Base-by-base conservation (phyloP, 37 sponge, comb jelly and placozoan genomes). In the Chondrosia reniformis region DNA sequence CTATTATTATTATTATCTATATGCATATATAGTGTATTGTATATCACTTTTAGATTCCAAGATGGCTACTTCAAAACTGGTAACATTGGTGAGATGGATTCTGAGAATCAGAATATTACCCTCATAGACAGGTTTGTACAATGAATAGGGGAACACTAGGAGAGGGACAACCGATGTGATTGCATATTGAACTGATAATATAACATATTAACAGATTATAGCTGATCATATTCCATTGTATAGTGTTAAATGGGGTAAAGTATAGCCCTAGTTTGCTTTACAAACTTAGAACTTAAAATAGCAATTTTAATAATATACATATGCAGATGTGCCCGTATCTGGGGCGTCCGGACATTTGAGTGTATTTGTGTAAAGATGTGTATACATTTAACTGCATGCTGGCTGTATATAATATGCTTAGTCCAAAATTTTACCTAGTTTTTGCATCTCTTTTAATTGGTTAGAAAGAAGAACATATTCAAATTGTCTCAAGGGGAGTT, bases 401-500 rank as follows among this genome's bases (percentile, higher is more conserved):
- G 15, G 15, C 52, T 49, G 52, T 49, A 49, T 49, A 49, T 15
- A 49, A 15, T 49, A 19, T 49, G 15, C 52, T 49, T 10, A 19
- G 15, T 49, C 10, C 52, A 49, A n/a, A n/a, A n/a, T n/a, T n/a
- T n/a, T n/a, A n/a, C n/a, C n/a, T n/a, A n/a, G n/a, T n/a, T n/a
- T n/a, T n/a, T n/a, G n/a, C n/a, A n/a, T n/a, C n/a, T n/a, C n/a
- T n/a, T n/a, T n/a, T n/a, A n/a, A n/a, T n/a, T n/a, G n/a, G n/a
- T n/a, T n/a, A n/a, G n/a, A 0, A 82, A 78, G 76, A 87, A 87
- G 76, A 87, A 87, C 36, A 45, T 87, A 38, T 87, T 87, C 80
- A 87, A 87, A 43, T 67, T 87, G 61, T 62, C 88, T 1, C 88
- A 87, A 63, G 88, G 88, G 24, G 87, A 86, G 73, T 86, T 86